Conservation (phyloP, 2,113 vertebrate genomes). For the Antechinus stuartii region DNA sequence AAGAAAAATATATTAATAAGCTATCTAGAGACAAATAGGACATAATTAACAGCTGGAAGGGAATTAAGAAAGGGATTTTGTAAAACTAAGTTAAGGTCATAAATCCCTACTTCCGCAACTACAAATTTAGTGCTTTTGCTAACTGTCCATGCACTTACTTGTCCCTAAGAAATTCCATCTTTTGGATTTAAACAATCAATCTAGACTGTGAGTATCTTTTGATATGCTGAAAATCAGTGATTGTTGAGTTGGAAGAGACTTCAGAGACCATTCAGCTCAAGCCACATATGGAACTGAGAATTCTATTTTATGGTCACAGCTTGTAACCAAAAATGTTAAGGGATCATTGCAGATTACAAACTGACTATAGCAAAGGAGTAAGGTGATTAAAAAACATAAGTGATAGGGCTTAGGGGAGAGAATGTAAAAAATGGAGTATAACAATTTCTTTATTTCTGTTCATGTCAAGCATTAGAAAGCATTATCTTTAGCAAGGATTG, state of each 20-base stretch:
- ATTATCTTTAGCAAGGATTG: neutral
- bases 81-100: neutral
- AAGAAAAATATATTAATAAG: neutral
- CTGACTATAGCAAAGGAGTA: neutral
- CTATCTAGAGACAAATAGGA: neutral
- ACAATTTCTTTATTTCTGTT: neutral
- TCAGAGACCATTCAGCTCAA: neutral
- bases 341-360: neutral
- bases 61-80: neutral
- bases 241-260: neutral
- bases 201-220: neutral
- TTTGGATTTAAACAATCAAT: neutral
- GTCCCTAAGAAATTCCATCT: neutral
- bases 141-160: neutral
- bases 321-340: neutral
- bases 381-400: neutral
- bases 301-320: neutral
- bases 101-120: neutral
- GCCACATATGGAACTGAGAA: neutral
- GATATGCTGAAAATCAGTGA: neutral
- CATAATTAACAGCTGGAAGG: neutral
- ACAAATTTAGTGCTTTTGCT: neutral
- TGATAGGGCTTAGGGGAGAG: neutral
- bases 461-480: neutral
- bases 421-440: neutral